These are phyloP conservation scores for Sebastes diaconus DNA, from an alignment of 2,797 vertebrate genomes.

Conservation along the genomic window DNA sequence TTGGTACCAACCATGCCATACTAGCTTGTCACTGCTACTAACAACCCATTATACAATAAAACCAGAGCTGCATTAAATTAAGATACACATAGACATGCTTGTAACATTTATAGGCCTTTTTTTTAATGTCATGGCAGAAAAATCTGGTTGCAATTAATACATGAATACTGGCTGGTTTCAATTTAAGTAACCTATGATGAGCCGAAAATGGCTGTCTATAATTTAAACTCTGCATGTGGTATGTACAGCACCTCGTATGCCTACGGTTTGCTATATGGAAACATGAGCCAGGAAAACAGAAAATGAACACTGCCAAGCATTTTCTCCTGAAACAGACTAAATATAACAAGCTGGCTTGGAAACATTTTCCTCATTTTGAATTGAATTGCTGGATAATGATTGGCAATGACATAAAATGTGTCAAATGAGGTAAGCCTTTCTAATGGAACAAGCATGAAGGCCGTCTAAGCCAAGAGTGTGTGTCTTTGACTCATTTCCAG, in stretches of 20 bases:
- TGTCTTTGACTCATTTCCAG: not conserved
- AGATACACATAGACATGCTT: not conserved
- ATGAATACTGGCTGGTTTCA: not conserved
- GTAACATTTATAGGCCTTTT: not conserved
- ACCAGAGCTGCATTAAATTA: not conserved
- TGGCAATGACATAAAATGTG: not conserved
- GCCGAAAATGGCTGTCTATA: not conserved
- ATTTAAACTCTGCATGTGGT: not conserved
- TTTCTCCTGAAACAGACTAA: not conserved
- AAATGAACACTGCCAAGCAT: not conserved
- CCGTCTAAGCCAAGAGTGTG: not conserved
- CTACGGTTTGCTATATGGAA: not conserved
- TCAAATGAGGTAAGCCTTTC: conserved; percentile 5
- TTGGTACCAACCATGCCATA: too few relatives aligned
- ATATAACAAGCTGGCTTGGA: not conserved
- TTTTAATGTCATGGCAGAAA: not conserved
- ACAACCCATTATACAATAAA: not conserved
- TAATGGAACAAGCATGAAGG: not conserved
- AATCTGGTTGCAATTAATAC: not conserved
- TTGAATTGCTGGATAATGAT: not conserved
- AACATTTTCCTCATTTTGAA: not conserved
- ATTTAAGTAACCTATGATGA: not conserved
- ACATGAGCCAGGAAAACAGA: not conserved
- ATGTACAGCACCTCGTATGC: not conserved
- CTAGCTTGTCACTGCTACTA: not conserved